Base-by-base conservation (phyloP, 2,888 invertebrate species). In the Polietes domitor region DNA sequence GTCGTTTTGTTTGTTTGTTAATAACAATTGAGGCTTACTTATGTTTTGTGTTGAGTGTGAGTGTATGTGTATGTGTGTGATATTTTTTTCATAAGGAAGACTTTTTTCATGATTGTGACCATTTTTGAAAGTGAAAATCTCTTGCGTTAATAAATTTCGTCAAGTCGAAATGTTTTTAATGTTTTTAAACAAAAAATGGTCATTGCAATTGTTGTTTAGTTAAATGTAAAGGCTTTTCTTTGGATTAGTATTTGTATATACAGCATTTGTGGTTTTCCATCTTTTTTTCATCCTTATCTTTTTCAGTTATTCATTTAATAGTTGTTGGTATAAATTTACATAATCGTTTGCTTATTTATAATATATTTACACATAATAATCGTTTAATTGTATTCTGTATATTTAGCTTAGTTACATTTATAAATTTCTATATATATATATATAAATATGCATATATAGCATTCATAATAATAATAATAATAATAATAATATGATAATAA, bases 31-130 rank as follows among this genome's bases (percentile, higher is more conserved):
- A 82, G 72, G 75, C 65, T 70, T 74, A 71, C 24, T 6, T 28
- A 47, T 71, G 26, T 26, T 3, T 7, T 37, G 24, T 61, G 15
- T 17, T 41, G 3, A 55, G 24, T 50, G n/a, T n/a, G n/a, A n/a
- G n/a, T n/a, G n/a, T 73, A 32, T 82, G 32, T 82, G 43, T 82
- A 41, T 84, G 21, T 71, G 12, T 84, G 21, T 71, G 12, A 63
- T 17, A 55, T 61, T 72, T 80, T 82, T 79, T 86, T 71, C 85
- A 43, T 87, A 86, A 89, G 88, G 88, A 88, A 89, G 87, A 89
- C 87, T 86, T 89, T 88, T 89, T 89, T 88, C 88, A 89, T 89
- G 89, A 89, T 89, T 89, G 89, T 88, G 89, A 89, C 88, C 88
- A 89, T 87, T 73, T 17, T 73, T 73, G 12, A 15, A 55, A 19